These are phyloP conservation scores for Stramonita haemastoma DNA, from an alignment of 2,888 invertebrate species.

Conservation along the genomic window DNA sequence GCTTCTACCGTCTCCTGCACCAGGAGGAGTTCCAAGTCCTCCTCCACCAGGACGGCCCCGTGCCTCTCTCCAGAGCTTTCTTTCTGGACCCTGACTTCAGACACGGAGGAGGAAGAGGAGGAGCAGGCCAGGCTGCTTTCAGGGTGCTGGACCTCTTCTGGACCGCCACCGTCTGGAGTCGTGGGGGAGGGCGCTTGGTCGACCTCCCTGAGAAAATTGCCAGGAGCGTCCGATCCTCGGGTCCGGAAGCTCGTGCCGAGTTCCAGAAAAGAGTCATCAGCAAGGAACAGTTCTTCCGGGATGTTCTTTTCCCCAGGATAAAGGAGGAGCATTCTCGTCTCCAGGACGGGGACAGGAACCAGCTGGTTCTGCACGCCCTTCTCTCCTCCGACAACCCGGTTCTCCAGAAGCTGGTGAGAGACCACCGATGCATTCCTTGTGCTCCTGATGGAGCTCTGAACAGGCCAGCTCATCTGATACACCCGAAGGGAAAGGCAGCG, in stretches of 20 bases:
- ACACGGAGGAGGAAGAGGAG: too few species aligned
- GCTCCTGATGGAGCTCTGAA: conserved; percentile 19
- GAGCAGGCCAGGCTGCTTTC: not conserved
- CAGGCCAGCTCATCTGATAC: not conserved
- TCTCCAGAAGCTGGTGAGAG: conserved; percentile 11
- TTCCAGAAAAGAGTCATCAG: conserved; percentile 5
- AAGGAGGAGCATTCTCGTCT: not conserved
- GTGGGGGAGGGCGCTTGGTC: not conserved
- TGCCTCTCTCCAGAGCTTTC: not conserved
- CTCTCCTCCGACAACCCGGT: not conserved
- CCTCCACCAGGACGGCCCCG: not conserved
- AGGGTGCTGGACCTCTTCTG: conserved; percentile 3
- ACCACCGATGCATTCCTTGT: conserved; percentile 29
- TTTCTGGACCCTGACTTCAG: conserved; percentile 24
- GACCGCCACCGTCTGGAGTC: not conserved
- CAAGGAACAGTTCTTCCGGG: not conserved
- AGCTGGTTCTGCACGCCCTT: conserved; percentile 32
- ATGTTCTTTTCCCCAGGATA: conserved; percentile 15
- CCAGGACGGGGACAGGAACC: not conserved
- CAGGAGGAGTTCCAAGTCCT: conserved; percentile 1
- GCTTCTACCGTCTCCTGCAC: not conserved
- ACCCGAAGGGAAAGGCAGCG: conserved; percentile 23
- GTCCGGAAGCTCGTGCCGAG: not conserved
- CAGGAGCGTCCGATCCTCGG: not conserved
- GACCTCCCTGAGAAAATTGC: conserved; percentile 5